Evolutionary conservation across 2,113 vertebrate genomes (phyloP).

Genomic region (Herpetotheres cachinnans): DNA sequence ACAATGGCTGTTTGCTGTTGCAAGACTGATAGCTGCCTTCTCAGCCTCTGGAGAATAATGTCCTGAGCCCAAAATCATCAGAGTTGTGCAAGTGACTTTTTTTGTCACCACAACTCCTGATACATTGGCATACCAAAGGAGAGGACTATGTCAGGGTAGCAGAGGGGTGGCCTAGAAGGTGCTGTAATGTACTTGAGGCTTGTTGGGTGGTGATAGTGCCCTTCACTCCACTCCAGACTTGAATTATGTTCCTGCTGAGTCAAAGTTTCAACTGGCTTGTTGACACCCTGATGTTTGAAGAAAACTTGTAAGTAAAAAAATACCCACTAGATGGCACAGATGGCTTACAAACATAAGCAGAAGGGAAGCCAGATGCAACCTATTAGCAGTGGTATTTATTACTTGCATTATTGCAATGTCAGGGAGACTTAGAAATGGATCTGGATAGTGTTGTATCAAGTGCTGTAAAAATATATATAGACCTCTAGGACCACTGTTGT

Average conservation of each 20-base stretch:
- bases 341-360: background rate
- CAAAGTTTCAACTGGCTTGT: background rate
- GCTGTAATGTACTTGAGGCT: background rate
- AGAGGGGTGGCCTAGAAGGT: background rate
- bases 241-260: background rate
- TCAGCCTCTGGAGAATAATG: background rate
- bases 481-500: background rate
- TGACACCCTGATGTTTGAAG: background rate
- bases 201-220: background rate
- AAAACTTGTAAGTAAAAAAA: background rate
- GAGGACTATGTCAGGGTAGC: background rate
- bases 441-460: background rate
- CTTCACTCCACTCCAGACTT: background rate
- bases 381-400: background rate
- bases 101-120: background rate
- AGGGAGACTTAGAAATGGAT: background rate
- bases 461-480: background rate
- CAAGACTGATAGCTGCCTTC: background rate
- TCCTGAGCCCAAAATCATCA: background rate
- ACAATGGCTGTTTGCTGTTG: background rate
- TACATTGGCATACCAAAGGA: background rate
- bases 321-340: slow-evolving; percentile 43
- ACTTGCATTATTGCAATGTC: background rate
- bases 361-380: background rate
- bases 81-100: background rate